Percentiles rank a stretch among this genome's conserved stretches.
Evolutionary conservation across 2,888 invertebrate genomes (phyloP).

Genomic region (Eupithecia inturbata): DNA sequence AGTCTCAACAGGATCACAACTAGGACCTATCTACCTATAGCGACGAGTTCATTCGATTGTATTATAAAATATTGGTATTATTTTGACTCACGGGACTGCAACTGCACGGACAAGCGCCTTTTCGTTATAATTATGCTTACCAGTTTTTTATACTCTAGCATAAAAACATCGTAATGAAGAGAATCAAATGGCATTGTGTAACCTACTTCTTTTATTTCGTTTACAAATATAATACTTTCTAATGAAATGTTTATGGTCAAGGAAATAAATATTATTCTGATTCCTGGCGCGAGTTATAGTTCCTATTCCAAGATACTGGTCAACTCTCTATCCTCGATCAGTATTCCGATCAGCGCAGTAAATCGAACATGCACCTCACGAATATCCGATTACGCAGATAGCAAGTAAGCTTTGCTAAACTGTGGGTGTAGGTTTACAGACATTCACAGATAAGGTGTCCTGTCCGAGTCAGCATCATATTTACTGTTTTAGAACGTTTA

Average conservation of each 20-base stretch:
- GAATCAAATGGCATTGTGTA: not conserved
- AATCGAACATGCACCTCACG: constrained; percentile 20
- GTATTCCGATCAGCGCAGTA: constrained; percentile 15
- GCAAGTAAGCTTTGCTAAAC: constrained; percentile 18
- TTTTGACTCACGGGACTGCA: not conserved
- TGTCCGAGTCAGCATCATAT: not conserved
- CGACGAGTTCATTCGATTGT: not conserved
- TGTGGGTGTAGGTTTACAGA: constrained; percentile 10
- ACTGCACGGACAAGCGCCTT: not conserved
- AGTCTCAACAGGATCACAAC: too few relatives aligned
- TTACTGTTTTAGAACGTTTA: not conserved
- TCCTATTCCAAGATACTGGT: not conserved
- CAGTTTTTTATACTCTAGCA: not conserved
- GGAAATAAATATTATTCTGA: not conserved
- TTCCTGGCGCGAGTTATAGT: not conserved
- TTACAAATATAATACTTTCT: not conserved
- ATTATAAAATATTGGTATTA: not conserved
- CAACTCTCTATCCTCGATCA: not conserved
- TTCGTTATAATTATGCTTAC: not conserved
- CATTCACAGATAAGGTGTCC: constrained; percentile 11
- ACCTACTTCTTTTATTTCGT: not conserved
- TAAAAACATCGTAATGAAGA: not conserved
- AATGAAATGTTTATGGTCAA: not conserved
- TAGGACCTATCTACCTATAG: too few relatives aligned
- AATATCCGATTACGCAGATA: constrained; percentile 28